Evolutionary conservation across 2,113 vertebrate species (phyloP), one percentile per base, ranked within the genome.

Genomic region (Zootoca vivipara): DNA sequence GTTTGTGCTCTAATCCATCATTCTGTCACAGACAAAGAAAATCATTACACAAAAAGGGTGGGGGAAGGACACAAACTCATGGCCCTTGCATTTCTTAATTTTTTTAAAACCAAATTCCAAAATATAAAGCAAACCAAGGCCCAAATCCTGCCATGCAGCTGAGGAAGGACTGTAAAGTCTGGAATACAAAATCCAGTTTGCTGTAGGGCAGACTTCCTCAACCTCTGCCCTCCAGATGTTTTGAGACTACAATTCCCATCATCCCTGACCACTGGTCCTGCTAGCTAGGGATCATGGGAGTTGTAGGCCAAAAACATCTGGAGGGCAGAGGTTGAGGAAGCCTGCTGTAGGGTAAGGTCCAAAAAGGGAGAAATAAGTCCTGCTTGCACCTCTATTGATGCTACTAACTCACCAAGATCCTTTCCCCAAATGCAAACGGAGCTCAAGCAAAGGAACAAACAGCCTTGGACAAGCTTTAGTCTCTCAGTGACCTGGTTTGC

Each of bases 21-120:
- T 85, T 26, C 67, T 85, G 75, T 62, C 82, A 64, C 20, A 79
- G 83, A 89, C 35, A 72, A 15, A 87, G 85, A 81, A 85, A 79
- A 65, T 22, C 22, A 78, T 64, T 28, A 89, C 38, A 35, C 46
- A 83, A 75, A 82, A 46, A 13, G 28, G 70, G 22, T 62, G 30
- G 56, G 18, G 16, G 13, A 33, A 26, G 38, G 2, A 1, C 52
- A 15, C 24, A 20, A 13, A 22, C 62, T 10, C 13, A 7, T 20
- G 38, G 72, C 13, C 28, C 40, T 35, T 35, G 24, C 35, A 52
- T 52, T 52, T 46, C 2, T 46, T 10, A 22, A 58, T n/a, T 80
- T 64, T 10, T 0, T 7, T 28, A 74, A n/a, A 20, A 38, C 22
- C 33, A 8, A 28, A 26, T 12, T 67, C 7, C 62, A 56, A 56